Base-by-base conservation (phyloP, 2,888 invertebrate species). In the Julus scandinavius region DNA sequence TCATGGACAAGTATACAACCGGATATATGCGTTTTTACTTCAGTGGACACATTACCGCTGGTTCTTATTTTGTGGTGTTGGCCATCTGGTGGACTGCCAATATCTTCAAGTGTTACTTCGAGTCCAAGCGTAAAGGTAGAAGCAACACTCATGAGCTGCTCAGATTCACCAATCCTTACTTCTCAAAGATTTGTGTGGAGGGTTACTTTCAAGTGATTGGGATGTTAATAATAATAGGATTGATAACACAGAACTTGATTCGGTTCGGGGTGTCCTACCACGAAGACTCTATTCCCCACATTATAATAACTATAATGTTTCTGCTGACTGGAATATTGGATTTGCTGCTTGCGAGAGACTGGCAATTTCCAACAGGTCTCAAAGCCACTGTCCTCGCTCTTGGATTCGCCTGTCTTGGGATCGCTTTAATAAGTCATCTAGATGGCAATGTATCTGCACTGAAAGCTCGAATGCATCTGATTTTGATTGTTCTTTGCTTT, bases 301-400 rank as follows among this genome's bases (percentile, higher is more conserved):
- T 29, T 11, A 20, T 29, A 9, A 72, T 72, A 6, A 1, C 72
- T 11, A 11, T 11, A 20, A 20, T 29, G 20, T 72, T 72, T 29
- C 72, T 72, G 72, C 72, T 72, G 72, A 29, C 11, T 29, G 72
- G 72, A 72, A 72, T 72, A 11, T 6, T 72, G 72, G 72, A 72
- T 29, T 72, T 72, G 72, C 29, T 72, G 72, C 7, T 11, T 11
- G 72, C 72, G 1, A 11, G 20, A 9, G 2, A 72, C 0, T 72
- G 72, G 72, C 72, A 29, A 29, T 9, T 72, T 72, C 72, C 72
- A 29, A 20, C 1, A 9, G 72, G 72, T 9, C 72, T 72, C 72
- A 72, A 72, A 29, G 72, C 29, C 29, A 20, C 20, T 6, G 72
- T 29, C 20, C 9, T 72, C 72, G 20, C 72, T 20, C 29, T 72